Conservation (phyloP, 2,888 invertebrate genomes). For the Azorinus chamasolen region DNA sequence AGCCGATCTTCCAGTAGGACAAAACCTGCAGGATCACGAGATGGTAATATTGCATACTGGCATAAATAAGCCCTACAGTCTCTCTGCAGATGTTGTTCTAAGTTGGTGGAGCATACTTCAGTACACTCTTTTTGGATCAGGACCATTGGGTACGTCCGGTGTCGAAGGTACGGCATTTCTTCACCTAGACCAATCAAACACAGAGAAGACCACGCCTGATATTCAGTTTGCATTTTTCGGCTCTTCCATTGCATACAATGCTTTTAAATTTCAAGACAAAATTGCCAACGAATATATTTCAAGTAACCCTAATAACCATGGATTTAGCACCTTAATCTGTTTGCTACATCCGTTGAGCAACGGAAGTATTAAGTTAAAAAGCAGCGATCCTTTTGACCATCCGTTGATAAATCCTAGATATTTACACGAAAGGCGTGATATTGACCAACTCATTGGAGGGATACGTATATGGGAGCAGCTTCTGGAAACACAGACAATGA, state of each 20-base stretch:
- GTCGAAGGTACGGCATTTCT: slow-evolving; percentile 35
- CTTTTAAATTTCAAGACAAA: slow-evolving; percentile 34
- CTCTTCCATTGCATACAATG: slow-evolving; percentile 9
- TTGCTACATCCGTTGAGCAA: slow-evolving; percentile 89
- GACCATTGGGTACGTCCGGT: slow-evolving; percentile 22
- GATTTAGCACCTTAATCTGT: slow-evolving; percentile 44
- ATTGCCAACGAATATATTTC: slow-evolving; percentile 30
- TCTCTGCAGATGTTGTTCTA: slow-evolving; percentile 18
- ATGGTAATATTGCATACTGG: slow-evolving; percentile 12
- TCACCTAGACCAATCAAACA: slow-evolving; percentile 5
- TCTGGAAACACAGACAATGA: slow-evolving; percentile 46
- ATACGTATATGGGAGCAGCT: slow-evolving; percentile 46
- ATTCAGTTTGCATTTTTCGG: slow-evolving; percentile 45
- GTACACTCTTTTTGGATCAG: slow-evolving; percentile 43
- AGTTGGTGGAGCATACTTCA: slow-evolving; percentile 27
- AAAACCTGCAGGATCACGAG: slow-evolving; percentile 27
- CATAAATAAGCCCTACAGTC: slow-evolving; percentile 22
- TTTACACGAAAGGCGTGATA: slow-evolving; percentile 89
- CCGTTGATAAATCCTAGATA: slow-evolving; percentile 97
- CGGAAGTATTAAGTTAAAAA: slow-evolving; percentile 92
- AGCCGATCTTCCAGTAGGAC: slow-evolving; percentile 77
- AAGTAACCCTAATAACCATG: slow-evolving; percentile 76
- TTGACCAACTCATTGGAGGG: slow-evolving; percentile 81
- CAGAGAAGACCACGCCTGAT: slow-evolving; percentile 28
- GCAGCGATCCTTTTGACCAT: slow-evolving; percentile 91